Conservation (phyloP, 2,113 vertebrate genomes). For the Pavo muticus region DNA sequence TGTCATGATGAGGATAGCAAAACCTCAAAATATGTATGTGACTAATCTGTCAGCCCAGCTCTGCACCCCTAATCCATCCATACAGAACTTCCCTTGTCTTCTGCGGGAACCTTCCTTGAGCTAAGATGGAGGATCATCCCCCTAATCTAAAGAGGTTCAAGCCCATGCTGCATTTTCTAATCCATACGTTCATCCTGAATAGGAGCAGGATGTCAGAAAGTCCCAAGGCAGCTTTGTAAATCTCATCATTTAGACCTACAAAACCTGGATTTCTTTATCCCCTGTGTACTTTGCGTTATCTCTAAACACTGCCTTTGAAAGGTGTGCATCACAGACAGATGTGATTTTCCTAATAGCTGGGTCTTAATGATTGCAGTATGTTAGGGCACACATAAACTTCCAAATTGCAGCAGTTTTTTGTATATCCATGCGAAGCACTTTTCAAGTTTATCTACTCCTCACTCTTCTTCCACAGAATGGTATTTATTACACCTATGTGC, state of each 20-base stretch:
- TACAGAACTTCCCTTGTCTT: background rate
- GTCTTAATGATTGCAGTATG: slow-evolving; percentile 13
- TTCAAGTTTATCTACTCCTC: background rate
- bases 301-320: slow-evolving; percentile 23
- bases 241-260: background rate
- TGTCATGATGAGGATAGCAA: background rate
- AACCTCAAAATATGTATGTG: background rate
- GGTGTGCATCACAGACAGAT: background rate
- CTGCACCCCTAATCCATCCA: background rate
- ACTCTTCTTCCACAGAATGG: background rate
- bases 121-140: slow-evolving; percentile 10
- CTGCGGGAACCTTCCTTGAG: background rate
- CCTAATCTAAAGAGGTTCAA: slow-evolving; percentile 47
- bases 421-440: background rate
- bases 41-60: background rate
- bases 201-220: slow-evolving; percentile 20
- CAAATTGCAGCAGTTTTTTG: slow-evolving; percentile 15
- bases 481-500: background rate
- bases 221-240: background rate
- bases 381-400: slow-evolving; percentile 38
- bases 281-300: background rate
- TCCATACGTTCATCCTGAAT: slow-evolving; percentile 1
- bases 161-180: slow-evolving; percentile 6
- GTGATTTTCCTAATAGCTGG: slow-evolving; percentile 50
- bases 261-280: slow-evolving; percentile 49